Evolutionary conservation across 2,797 vertebrate species (phyloP).

Genomic region (Typhlichthys subterraneus): DNA sequence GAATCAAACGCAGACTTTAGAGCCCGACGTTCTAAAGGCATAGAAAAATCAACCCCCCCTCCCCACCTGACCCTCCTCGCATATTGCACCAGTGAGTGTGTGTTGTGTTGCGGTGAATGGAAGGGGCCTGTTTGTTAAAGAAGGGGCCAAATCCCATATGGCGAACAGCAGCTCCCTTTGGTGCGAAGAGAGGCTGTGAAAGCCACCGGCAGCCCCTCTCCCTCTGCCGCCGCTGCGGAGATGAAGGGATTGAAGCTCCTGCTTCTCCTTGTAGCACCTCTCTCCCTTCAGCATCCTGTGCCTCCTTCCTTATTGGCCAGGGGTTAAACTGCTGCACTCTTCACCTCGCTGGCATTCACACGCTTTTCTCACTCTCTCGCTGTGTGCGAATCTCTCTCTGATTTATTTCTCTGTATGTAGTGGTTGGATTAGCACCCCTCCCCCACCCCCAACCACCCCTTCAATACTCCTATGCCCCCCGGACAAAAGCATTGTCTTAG

Average conservation of each 20-base stretch:
- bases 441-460: slow-evolving; percentile 43
- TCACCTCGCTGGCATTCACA: slow-evolving; percentile 82
- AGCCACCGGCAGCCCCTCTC: slow-evolving; percentile 74
- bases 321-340: slow-evolving; percentile 98
- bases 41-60: slow-evolving; percentile 72
- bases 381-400: slow-evolving; percentile 46
- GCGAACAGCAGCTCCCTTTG: slow-evolving; percentile 74
- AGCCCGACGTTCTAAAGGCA: slow-evolving; percentile 70
- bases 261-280: slow-evolving; percentile 81
- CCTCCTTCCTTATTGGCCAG: slow-evolving; percentile 81
- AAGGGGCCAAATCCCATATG: slow-evolving; percentile 79
- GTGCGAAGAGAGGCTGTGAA: slow-evolving; percentile 74
- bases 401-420: slow-evolving; percentile 86
- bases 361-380: slow-evolving; percentile 72
- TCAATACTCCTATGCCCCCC: slow-evolving; percentile 68
- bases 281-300: slow-evolving; percentile 79
- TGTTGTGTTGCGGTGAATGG: slow-evolving; percentile 54
- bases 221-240: slow-evolving; percentile 61
- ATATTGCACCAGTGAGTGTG: slow-evolving; percentile 62
- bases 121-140: slow-evolving; percentile 75
- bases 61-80: slow-evolving; percentile 62
- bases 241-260: slow-evolving; percentile 74
- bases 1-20: slow-evolving; percentile 73
- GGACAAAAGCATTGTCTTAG: slow-evolving; percentile 94
- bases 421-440: slow-evolving; percentile 84